Conservation (phyloP, 2,113 vertebrate genomes). For the Alaudala cheleensis region DNA sequence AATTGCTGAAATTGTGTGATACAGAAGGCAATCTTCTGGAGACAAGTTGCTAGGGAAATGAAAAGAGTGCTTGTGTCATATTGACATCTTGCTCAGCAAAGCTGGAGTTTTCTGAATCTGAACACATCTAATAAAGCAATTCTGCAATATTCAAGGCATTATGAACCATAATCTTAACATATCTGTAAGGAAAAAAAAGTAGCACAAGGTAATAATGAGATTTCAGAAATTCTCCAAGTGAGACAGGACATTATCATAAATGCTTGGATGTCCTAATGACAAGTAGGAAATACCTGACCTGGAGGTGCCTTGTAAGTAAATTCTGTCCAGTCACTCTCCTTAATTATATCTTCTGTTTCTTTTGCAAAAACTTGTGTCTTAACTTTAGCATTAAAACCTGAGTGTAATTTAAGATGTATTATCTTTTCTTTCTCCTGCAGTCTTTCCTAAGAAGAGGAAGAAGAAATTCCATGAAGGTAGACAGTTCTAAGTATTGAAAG, state of each 20-base stretch:
- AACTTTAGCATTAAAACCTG: constrained; percentile 61
- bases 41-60: background rate
- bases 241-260: background rate
- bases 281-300: constrained; percentile 26
- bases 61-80: background rate
- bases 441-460: constrained; percentile 21
- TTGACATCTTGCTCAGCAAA: background rate
- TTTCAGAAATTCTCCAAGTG: background rate
- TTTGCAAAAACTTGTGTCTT: constrained; percentile 49
- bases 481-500: background rate
- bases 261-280: background rate
- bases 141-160: background rate
- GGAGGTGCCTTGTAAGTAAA: constrained; percentile 43
- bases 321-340: constrained; percentile 47
- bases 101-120: background rate
- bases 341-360: background rate
- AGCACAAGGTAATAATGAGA: background rate
- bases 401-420: constrained; percentile 21
- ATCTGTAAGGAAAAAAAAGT: background rate
- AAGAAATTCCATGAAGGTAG: background rate
- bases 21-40: background rate
- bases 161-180: background rate
- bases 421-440: constrained; percentile 11
- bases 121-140: background rate
- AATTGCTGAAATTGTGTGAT: background rate